phyloP scores from a whole-genome alignment of 2,113 vertebrate species.

The Cyprinodon variegatus region DNA sequence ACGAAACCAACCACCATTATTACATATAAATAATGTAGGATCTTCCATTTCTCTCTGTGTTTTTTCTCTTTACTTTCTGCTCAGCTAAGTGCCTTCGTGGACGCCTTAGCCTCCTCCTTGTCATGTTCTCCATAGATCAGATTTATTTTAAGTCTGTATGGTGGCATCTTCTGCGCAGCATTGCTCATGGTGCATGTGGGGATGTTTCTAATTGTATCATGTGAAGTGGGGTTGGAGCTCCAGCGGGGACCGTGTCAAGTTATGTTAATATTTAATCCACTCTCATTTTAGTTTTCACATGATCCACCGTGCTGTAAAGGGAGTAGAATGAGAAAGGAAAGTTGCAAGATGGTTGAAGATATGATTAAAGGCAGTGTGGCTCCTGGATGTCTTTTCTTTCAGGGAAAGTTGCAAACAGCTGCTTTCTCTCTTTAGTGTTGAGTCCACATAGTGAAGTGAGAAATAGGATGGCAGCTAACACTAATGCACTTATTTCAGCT shows the following conservation, averaged over 20 bases:
- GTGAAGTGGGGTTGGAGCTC: conserved; percentile 80
- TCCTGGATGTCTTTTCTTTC: conserved; percentile 39
- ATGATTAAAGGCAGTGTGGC: conserved; percentile 36
- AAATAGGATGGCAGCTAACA: conserved; percentile 43
- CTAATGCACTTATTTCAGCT: conserved; percentile 61
- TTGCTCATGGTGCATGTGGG: conserved; percentile 87
- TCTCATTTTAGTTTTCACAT: conserved; percentile 70
- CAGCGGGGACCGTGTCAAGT: conserved; percentile 85
- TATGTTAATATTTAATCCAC: conserved; percentile 79
- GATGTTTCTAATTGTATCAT: conserved; percentile 93
- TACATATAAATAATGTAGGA: conserved; percentile 99
- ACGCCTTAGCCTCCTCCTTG: conserved; percentile 95
- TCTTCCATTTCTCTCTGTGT: conserved; percentile 40
- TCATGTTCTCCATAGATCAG: conserved; percentile 99
- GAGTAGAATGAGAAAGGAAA: conserved; percentile 27
- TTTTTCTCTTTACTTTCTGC: conserved; percentile 83
- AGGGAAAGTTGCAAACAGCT: conserved; percentile 26
- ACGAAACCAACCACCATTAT: conserved; percentile 93
- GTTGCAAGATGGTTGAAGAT: conserved; percentile 51
- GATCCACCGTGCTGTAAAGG: conserved; percentile 54
- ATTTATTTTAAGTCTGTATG: conserved; percentile 98
- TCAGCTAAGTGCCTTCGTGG: conserved; percentile 94
- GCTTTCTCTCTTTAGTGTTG: conserved; percentile 19
- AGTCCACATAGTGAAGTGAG: conserved; percentile 17
- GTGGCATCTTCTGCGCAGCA: conserved; percentile 91